phyloP scores from a whole-genome alignment of 2,888 invertebrate genomes.

The Bellardia bayeri region DNA sequence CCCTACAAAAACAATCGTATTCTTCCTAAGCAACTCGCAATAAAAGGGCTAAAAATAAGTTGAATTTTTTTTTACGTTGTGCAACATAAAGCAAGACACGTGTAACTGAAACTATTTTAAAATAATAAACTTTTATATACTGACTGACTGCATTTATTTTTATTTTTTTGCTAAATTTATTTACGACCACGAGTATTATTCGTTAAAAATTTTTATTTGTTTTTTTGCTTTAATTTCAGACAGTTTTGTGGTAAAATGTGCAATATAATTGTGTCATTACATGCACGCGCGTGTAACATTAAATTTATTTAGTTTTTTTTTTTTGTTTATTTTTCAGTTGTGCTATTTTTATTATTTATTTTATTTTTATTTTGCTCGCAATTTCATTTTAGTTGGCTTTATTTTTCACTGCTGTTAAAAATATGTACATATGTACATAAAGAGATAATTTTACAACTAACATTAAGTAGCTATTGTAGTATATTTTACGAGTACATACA shows the following conservation, averaged over 20 bases:
- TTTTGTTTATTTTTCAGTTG: conserved; percentile 40
- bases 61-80: background rate
- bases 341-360: conserved; percentile 49
- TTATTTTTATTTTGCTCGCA: conserved; percentile 47
- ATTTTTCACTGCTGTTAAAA: conserved; percentile 29
- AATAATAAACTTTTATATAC: background rate
- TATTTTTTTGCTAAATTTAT: background rate
- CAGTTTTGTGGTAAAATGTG: conserved; percentile 46
- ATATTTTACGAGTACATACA: background rate
- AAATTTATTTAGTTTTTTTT: conserved; percentile 37
- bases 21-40: too few relatives aligned
- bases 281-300: conserved; percentile 67
- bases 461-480: background rate
- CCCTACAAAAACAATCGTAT: too few relatives aligned
- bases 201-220: background rate
- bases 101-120: background rate
- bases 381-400: conserved; percentile 5
- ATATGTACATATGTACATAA: background rate
- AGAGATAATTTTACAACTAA: conserved; percentile 54
- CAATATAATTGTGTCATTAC: conserved; percentile 62
- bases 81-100: background rate
- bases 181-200: background rate
- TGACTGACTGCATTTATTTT: background rate
- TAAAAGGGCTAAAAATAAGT: too few relatives aligned
- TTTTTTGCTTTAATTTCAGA: conserved; percentile 30